Conservation (phyloP, 2,113 vertebrate genomes). For the Manacus vitellinus region DNA sequence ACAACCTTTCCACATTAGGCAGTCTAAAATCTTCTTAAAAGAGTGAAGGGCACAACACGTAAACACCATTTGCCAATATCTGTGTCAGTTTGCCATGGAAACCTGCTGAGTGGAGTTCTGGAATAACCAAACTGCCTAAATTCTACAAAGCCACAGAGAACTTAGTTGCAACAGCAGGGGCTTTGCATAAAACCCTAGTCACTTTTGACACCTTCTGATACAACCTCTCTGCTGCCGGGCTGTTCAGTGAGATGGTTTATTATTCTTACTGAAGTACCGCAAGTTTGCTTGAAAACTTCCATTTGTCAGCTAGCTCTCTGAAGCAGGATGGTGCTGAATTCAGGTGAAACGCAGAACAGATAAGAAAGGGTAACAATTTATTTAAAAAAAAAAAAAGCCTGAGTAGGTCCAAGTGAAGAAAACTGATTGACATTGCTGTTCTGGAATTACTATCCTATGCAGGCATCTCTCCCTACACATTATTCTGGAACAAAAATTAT, state of each 20-base stretch:
- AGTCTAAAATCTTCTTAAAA: background rate
- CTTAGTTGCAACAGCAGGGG: background rate
- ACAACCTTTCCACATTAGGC: background rate
- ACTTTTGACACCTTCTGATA: slow-evolving; percentile 16
- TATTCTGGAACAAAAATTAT: background rate
- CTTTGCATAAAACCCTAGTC: slow-evolving; percentile 26
- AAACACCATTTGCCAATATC: background rate
- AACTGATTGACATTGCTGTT: background rate
- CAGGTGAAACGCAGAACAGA: background rate
- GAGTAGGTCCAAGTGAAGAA: background rate
- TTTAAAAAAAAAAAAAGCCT: background rate
- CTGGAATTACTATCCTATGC: background rate
- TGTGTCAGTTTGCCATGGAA: slow-evolving; percentile 11
- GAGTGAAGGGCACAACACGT: background rate
- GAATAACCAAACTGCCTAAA: slow-evolving; percentile 22
- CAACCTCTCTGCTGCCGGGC: background rate
- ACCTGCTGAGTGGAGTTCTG: background rate
- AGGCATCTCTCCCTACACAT: background rate
- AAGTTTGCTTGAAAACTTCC: slow-evolving; percentile 23
- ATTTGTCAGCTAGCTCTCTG: slow-evolving; percentile 3
- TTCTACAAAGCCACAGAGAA: slow-evolving; percentile 8
- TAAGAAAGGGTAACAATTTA: background rate
- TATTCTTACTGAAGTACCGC: background rate
- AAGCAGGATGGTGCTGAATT: background rate
- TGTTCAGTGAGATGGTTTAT: background rate